Conservation (phyloP, 92 coral and sea anemone species). For the Phenganax marumi region DNA sequence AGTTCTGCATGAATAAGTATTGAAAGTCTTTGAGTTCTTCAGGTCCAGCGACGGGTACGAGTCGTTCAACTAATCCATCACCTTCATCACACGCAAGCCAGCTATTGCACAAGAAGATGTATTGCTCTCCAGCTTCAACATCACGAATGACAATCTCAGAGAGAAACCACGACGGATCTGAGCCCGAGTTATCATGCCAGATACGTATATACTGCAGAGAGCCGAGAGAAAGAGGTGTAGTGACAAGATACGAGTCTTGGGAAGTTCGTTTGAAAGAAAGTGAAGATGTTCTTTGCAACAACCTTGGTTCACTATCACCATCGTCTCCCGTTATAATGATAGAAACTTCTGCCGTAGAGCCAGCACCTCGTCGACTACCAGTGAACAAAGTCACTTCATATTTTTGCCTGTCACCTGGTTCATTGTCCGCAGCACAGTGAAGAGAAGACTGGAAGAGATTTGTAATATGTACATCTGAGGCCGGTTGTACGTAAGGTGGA, state of each 20-base stretch:
- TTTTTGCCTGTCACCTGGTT: constrained; percentile 66
- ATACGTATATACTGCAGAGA: constrained; percentile 76
- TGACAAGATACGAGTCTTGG: constrained; percentile 81
- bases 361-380: constrained; percentile 72
- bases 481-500: too few species aligned
- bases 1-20: constrained; percentile 76
- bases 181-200: constrained; percentile 94
- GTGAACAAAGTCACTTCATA: constrained; percentile 89
- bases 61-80: constrained; percentile 94
- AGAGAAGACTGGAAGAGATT: constrained; percentile 38
- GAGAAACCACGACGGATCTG: constrained; percentile 80
- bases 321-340: constrained; percentile 79
- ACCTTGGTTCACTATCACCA: constrained; percentile 70
- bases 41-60: constrained; percentile 85
- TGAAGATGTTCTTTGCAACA: constrained; percentile 63
- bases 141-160: constrained; percentile 72
- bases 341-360: constrained; percentile 79
- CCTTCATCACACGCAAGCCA: constrained; percentile 99
- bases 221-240: constrained; percentile 77
- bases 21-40: constrained; percentile 90
- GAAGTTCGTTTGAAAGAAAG: constrained; percentile 69
- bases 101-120: constrained; percentile 78
- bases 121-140: constrained; percentile 75
- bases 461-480: too few species aligned
- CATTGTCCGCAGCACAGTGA: constrained; percentile 73